These are phyloP conservation scores for Xiphorhynchus erythropygius DNA, from an alignment of 2,797 vertebrate species.

Conservation along the genomic window DNA sequence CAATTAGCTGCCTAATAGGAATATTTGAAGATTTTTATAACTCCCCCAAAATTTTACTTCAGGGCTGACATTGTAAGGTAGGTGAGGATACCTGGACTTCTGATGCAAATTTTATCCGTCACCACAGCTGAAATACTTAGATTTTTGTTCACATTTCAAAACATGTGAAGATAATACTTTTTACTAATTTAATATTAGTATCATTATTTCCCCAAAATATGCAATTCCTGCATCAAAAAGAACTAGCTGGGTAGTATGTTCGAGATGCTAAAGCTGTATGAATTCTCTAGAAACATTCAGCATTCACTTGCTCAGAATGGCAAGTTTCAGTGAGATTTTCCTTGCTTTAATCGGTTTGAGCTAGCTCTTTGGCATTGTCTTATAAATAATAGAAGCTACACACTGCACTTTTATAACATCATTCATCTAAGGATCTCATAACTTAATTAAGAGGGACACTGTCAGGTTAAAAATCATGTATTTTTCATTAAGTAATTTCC, in stretches of 20 bases:
- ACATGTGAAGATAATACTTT: background rate
- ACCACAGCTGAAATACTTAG: background rate
- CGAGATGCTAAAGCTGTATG: background rate
- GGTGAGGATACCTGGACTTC: background rate
- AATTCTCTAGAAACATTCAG: slow-evolving; percentile 20
- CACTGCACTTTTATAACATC: slow-evolving; percentile 68
- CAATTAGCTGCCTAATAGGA: background rate
- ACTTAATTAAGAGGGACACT: slow-evolving; percentile 74
- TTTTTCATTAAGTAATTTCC: slow-evolving; percentile 75
- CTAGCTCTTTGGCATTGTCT: slow-evolving; percentile 65
- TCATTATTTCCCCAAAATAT: background rate
- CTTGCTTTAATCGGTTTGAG: slow-evolving; percentile 65
- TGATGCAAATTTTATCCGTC: background rate
- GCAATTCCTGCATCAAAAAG: background rate
- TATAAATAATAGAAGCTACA: slow-evolving; percentile 73
- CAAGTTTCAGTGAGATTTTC: slow-evolving; percentile 52
- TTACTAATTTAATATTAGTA: background rate
- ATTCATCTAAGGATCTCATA: slow-evolving; percentile 70
- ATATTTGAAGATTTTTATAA: background rate
- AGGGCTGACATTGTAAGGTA: background rate
- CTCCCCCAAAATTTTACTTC: background rate
- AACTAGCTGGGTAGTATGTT: background rate
- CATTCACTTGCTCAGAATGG: slow-evolving; percentile 6
- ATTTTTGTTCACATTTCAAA: background rate
- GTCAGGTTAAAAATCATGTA: slow-evolving; percentile 73